Base-by-base conservation (phyloP, 2,113 vertebrate species). In the Sisor rabdophorus region DNA sequence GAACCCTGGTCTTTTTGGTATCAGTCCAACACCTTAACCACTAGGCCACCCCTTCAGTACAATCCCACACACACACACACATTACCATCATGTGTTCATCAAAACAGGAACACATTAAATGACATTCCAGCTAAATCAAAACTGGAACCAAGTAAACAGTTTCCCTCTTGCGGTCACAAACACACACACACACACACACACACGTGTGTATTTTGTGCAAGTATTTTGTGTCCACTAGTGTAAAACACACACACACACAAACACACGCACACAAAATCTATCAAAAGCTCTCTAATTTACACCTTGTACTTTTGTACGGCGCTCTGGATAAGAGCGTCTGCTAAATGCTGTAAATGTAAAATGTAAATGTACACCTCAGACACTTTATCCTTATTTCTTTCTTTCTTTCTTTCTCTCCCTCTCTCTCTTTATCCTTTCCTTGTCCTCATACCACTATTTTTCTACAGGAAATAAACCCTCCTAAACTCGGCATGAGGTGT, bases 61-160 rank as follows among this genome's bases (percentile, higher is more conserved):
- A n/a, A n/a, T n/a, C n/a, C 64, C 50, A 61, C 58, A 68, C 50
- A 58, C 50, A 61, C 55, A 44, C 56, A 65, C 60, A 65, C 59
- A 22, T 47, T 68, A 47, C 20, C 54, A 60, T 72, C 54, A 48
- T 70, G 64, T 61, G 17, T 54, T 52, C 22, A 50, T 61, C 56
- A 77, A 60, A 77, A 77, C 67, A 71, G 76, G 76, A 77, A 77
- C 59, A 54, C 40, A 48, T 61, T 53, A 71, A 71, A 77, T 54
- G 47, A 71, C 67, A 52, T 77, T 71, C 75, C 64, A 70, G 54
- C 44, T 24, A 36, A 77, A 70, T 77, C 75, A 77, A 59, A 77
- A 70, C 75, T 77, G 75, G 65, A 77, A 70, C 75, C 75, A 50
- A 68, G 64, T 77, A 77, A 77, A 77, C 54, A 77, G 32, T 15